Percentiles rank a stretch among this genome's conserved stretches.
Evolutionary conservation across 2,888 invertebrate species (phyloP).

Genomic region (Eristalis arbustorum): DNA sequence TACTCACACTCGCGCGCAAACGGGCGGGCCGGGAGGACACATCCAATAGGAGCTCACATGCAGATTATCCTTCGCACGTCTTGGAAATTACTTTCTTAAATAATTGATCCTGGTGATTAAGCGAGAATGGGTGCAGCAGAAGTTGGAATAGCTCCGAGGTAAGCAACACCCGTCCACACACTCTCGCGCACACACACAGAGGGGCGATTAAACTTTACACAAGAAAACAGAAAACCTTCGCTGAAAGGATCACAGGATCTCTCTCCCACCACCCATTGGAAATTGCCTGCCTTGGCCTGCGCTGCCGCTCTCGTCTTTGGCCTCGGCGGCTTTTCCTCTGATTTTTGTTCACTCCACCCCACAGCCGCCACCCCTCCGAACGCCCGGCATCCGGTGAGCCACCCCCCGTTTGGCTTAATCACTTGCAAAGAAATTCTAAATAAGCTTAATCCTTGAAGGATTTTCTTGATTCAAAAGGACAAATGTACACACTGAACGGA

Average conservation of each 20-base stretch:
- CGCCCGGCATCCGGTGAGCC: neutral
- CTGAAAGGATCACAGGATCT: slow-evolving; percentile 46
- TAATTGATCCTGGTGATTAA: slow-evolving; percentile 69
- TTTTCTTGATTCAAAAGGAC: slow-evolving; percentile 65
- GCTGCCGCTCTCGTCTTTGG: neutral
- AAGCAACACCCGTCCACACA: slow-evolving; percentile 43
- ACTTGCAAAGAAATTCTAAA: slow-evolving; percentile 66
- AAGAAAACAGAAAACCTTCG: neutral
- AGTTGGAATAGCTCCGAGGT: slow-evolving; percentile 57
- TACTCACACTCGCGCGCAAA: too few relatives aligned
- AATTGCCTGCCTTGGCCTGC: slow-evolving; percentile 48
- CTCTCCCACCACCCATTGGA: slow-evolving; percentile 20
- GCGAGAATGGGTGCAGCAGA: slow-evolving; percentile 54
- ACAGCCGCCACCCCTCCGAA: too few relatives aligned
- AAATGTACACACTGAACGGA: slow-evolving; percentile 21
- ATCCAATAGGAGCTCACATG: slow-evolving; percentile 26
- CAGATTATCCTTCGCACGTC: slow-evolving; percentile 67
- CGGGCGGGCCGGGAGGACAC: neutral
- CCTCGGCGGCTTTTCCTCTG: slow-evolving; percentile 30
- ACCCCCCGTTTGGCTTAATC: slow-evolving; percentile 46
- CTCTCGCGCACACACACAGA: neutral
- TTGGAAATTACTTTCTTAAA: slow-evolving; percentile 69
- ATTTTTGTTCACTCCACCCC: neutral
- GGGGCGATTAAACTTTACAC: slow-evolving; percentile 50
- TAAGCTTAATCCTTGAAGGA: slow-evolving; percentile 69